Evolutionary conservation across 1,140 invertebrate species (phyloP).

Genomic region (Antheraea mylitta): DNA sequence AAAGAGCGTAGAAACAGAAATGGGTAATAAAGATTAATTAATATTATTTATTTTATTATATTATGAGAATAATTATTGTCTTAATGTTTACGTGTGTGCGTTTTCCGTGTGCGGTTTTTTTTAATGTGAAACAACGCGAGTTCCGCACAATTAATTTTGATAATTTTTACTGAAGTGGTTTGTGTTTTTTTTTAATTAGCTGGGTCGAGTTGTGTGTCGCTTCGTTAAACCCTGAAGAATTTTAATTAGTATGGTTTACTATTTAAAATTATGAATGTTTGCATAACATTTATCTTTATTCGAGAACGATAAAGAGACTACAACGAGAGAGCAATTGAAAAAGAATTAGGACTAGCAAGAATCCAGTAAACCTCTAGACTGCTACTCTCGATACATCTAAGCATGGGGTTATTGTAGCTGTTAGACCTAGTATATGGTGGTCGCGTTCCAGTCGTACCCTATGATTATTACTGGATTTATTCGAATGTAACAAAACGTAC

Average conservation of each 20-base stretch:
- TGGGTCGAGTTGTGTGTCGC: background rate
- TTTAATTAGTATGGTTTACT: background rate
- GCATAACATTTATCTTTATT: too few species aligned
- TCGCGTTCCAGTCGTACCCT: too few species aligned
- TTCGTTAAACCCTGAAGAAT: background rate
- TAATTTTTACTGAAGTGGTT: background rate
- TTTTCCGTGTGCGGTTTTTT: background rate
- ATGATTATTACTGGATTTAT: too few species aligned
- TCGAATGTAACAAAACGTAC: too few species aligned
- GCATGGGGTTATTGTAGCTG: too few species aligned
- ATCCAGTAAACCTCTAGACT: too few species aligned
- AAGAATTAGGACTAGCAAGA: too few species aligned
- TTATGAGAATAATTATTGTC: conserved; percentile 4
- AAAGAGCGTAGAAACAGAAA: background rate
- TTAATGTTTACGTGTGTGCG: background rate
- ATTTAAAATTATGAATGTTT: too few species aligned
- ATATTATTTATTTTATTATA: conserved; percentile 4
- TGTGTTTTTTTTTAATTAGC: background rate
- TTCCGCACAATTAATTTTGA: background rate
- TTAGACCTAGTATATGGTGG: too few species aligned
- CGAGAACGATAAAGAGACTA: too few species aligned
- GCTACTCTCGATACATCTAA: too few species aligned
- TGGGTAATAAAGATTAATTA: background rate
- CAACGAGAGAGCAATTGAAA: too few species aligned
- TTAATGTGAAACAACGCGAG: background rate